Percentiles rank a stretch among this genome's conserved stretches.
These are phyloP conservation scores for Melinaea menophilus DNA, from an alignment of 2,888 invertebrate genomes.

Conservation along the genomic window DNA sequence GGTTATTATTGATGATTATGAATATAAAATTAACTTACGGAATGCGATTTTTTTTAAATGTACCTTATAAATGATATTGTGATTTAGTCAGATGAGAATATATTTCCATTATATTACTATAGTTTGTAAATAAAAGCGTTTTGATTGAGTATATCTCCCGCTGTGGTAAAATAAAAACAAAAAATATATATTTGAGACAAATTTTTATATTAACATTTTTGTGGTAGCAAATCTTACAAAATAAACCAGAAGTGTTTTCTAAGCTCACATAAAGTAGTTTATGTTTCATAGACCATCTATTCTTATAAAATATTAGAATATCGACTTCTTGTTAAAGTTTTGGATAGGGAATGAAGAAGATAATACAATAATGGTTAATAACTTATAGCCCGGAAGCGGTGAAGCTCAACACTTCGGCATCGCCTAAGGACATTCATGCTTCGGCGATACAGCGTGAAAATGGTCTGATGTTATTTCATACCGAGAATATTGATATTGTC, in stretches of 20 bases:
- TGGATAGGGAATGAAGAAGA: neutral
- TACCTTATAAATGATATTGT: too few species aligned
- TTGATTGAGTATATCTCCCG: neutral
- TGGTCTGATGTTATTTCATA: slow-evolving; percentile 5
- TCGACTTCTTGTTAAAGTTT: neutral
- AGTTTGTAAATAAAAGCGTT: neutral
- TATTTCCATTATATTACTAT: too few species aligned
- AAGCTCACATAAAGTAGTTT: too few species aligned
- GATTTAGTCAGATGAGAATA: too few species aligned
- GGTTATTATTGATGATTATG: too few species aligned
- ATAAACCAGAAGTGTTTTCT: too few species aligned
- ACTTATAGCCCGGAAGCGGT: neutral
- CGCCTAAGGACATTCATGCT: neutral
- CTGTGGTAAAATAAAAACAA: too few species aligned
- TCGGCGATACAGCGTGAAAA: slow-evolving; percentile 1
- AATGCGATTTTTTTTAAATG: too few species aligned
- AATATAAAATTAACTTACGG: too few species aligned
- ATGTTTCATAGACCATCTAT: too few species aligned
- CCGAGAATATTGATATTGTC: slow-evolving; percentile 1
- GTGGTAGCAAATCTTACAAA: too few species aligned
- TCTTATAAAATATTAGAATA: too few species aligned
- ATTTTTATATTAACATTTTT: neutral
- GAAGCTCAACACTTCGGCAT: neutral
- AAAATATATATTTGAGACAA: neutral
- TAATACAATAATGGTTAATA: slow-evolving; percentile 5